Conservation (phyloP, 2,888 invertebrate species). For the Eilema caniola region DNA sequence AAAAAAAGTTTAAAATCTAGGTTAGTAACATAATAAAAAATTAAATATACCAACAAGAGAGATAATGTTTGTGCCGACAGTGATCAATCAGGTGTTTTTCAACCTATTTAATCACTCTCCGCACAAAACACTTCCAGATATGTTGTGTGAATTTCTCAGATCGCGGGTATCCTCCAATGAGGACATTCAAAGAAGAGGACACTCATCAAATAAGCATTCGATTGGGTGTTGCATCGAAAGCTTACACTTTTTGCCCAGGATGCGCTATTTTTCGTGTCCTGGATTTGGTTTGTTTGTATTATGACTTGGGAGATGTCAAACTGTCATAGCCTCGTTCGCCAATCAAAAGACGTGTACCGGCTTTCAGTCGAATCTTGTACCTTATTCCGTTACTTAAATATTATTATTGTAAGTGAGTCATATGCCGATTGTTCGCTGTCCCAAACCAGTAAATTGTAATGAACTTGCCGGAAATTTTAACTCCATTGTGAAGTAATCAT, state of each 20-base stretch:
- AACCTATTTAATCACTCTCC: too few relatives aligned
- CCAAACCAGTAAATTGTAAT: conserved; percentile 8
- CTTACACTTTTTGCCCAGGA: background rate
- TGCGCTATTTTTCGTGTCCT: background rate
- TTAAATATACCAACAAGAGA: too few relatives aligned
- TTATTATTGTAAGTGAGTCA: background rate
- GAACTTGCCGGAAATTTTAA: conserved; percentile 14
- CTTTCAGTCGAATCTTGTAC: background rate
- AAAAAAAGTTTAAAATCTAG: too few relatives aligned
- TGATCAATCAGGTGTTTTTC: too few relatives aligned
- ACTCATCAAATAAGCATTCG: too few relatives aligned
- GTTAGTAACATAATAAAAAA: too few relatives aligned
- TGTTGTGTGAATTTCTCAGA: too few relatives aligned
- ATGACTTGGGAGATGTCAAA: background rate
- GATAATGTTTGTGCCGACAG: too few relatives aligned
- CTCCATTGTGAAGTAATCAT: conserved; percentile 6
- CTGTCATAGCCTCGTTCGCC: background rate
- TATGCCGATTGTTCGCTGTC: conserved; percentile 6
- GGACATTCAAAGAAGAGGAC: too few relatives aligned
- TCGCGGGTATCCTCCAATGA: too few relatives aligned
- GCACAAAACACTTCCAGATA: too few relatives aligned
- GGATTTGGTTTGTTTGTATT: background rate
- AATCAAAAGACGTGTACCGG: background rate
- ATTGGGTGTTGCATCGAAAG: background rate
- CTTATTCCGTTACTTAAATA: background rate